A percentile compares a stretch with the other conserved stretches of the same genome.
Evolutionary conservation across 2,113 vertebrate species (phyloP).

Genomic region (Sclerurus mexicanus): DNA sequence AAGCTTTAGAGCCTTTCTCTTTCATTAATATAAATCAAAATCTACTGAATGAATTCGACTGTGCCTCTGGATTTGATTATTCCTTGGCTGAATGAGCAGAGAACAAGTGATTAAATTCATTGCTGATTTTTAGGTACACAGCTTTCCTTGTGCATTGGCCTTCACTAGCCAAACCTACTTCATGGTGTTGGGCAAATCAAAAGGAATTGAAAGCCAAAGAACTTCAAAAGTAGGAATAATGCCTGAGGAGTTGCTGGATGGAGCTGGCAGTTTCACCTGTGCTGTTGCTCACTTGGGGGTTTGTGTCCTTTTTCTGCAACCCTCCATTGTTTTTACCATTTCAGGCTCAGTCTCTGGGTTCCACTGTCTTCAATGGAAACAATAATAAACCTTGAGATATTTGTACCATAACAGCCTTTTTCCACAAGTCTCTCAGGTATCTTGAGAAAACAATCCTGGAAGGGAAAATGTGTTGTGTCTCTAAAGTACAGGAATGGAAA

Average conservation of each 20-base stretch:
- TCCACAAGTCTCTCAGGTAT: not conserved
- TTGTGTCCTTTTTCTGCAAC: not conserved
- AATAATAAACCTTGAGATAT: not conserved
- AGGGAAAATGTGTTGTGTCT: not conserved
- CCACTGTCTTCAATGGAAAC: not conserved
- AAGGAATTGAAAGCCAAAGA: not conserved
- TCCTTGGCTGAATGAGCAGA: not conserved
- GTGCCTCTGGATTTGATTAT: not conserved
- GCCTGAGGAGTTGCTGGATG: not conserved
- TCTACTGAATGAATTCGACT: not conserved
- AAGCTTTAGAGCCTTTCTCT: not conserved
- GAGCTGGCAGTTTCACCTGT: not conserved
- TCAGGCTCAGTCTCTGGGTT: not conserved
- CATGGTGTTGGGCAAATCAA: not conserved
- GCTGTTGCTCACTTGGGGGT: not conserved
- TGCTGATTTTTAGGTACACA: not conserved
- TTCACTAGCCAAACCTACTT: not conserved
- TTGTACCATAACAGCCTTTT: not conserved
- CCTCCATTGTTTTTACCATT: not conserved
- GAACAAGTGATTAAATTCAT: not conserved
- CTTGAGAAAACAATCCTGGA: not conserved
- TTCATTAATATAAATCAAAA: not conserved
- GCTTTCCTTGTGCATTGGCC: not conserved
- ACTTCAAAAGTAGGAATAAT: not conserved
- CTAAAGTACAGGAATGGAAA: not conserved